A percentile compares a stretch with the other conserved stretches of the same genome.
Conservation (phyloP, 2,797 vertebrate genomes). For the Alectoris magna region DNA sequence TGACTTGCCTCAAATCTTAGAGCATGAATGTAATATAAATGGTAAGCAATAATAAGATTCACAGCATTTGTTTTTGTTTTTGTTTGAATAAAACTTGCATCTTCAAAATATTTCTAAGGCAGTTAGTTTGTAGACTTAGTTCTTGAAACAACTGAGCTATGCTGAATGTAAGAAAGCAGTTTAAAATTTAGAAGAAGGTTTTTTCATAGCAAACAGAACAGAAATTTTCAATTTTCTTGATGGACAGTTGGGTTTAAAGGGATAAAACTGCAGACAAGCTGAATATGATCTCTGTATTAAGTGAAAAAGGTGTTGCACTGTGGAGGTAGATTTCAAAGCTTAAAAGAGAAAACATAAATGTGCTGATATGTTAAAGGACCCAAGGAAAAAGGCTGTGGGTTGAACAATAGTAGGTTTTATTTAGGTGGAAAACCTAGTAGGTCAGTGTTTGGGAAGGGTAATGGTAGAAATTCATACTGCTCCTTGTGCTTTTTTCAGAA, state of each 20-base stretch:
- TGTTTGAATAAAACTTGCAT: background rate
- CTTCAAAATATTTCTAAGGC: background rate
- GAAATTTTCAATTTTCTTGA: background rate
- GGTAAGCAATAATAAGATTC: background rate
- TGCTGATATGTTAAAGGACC: background rate
- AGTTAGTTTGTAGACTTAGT: background rate
- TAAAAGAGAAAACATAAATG: background rate
- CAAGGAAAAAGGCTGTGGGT: background rate
- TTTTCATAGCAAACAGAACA: background rate
- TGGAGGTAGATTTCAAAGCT: background rate
- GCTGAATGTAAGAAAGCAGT: background rate
- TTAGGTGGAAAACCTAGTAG: background rate
- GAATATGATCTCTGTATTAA: background rate
- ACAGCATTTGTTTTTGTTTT: background rate
- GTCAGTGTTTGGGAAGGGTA: background rate
- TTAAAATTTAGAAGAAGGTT: background rate
- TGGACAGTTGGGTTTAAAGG: background rate
- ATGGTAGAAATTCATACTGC: background rate
- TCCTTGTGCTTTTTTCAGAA: too few relatives aligned
- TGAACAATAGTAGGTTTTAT: background rate
- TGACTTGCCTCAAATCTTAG: background rate
- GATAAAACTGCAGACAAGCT: background rate
- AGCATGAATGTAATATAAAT: fast-evolving
- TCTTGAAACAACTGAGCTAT: background rate
- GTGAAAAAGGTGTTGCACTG: background rate